Conservation (phyloP, 2,113 vertebrate species). For the Cavia aperea region DNA sequence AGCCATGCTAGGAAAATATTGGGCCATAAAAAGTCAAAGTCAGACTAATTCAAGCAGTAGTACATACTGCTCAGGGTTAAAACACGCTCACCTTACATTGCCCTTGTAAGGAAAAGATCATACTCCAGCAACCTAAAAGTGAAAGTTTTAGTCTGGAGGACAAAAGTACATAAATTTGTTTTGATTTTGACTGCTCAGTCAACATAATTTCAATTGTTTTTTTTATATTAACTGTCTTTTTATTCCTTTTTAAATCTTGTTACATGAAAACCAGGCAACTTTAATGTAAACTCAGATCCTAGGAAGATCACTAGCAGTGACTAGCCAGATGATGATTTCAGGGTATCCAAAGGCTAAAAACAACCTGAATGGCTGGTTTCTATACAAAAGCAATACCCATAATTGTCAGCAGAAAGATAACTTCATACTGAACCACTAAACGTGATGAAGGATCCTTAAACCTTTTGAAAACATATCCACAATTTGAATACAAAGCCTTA, state of each 20-base stretch:
- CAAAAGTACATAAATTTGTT: background rate
- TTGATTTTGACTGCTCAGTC: background rate
- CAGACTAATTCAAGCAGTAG: slow-evolving; percentile 14
- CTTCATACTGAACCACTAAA: background rate
- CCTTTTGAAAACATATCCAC: background rate
- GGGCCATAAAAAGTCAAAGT: slow-evolving; percentile 26
- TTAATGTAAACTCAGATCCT: background rate
- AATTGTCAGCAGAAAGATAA: background rate
- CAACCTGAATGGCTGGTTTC: background rate
- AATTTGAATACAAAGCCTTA: background rate
- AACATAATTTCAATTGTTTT: background rate
- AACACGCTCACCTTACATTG: background rate
- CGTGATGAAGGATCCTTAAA: background rate
- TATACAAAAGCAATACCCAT: background rate
- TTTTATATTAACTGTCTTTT: background rate
- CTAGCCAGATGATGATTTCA: background rate
- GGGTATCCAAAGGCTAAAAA: background rate
- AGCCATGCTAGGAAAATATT: background rate
- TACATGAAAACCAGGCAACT: background rate
- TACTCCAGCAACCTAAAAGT: background rate
- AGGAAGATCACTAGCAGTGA: background rate
- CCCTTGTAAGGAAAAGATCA: slow-evolving; percentile 3
- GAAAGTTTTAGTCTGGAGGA: slow-evolving; percentile 37
- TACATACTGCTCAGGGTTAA: slow-evolving; percentile 7
- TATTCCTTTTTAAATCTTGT: no score